Conservation (phyloP, 2,113 vertebrate genomes). For the Crotalus horridus region DNA sequence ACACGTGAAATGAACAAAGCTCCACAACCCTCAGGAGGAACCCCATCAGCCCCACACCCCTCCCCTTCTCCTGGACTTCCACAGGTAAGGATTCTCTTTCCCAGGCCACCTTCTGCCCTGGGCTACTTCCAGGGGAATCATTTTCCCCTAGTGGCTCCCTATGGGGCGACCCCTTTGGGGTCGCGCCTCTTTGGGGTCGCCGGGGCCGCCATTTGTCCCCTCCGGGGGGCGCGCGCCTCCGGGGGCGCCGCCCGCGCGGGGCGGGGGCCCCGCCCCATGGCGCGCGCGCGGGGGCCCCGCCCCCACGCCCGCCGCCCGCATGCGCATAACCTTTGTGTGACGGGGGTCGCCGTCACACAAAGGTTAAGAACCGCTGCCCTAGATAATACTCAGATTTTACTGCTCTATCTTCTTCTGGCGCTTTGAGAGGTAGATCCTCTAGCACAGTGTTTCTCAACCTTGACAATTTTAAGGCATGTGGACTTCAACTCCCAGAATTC, state of each 20-base stretch:
- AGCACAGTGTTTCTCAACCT: not conserved
- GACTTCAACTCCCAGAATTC: not conserved
- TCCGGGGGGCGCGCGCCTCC: too few relatives aligned
- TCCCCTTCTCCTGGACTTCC: conserved; percentile 92
- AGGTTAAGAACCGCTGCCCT: too few relatives aligned
- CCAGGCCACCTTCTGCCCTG: not conserved
- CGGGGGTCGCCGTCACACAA: too few relatives aligned
- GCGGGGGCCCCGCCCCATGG: too few relatives aligned
- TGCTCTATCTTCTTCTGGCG: not conserved
- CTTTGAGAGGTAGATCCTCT: not conserved
- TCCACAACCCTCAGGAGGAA: conserved; percentile 95
- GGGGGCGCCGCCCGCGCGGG: too few relatives aligned
- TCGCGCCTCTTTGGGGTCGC: too few relatives aligned
- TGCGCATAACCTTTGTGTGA: too few relatives aligned
- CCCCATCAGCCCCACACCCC: conserved; percentile 88
- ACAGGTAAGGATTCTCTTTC: conserved; percentile 79
- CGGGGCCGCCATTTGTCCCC: too few relatives aligned
- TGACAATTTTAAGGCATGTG: not conserved
- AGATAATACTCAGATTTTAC: conserved; percentile 27
- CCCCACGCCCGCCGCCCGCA: too few relatives aligned
- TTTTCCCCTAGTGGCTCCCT: not conserved
- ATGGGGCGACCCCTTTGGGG: too few relatives aligned
- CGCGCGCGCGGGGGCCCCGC: too few relatives aligned
- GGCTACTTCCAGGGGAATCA: not conserved
- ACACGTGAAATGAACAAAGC: conserved; percentile 99